These are phyloP conservation scores for Lepidotrigona ventralis DNA, from an alignment of 1,140 invertebrate species.

Conservation along the genomic window DNA sequence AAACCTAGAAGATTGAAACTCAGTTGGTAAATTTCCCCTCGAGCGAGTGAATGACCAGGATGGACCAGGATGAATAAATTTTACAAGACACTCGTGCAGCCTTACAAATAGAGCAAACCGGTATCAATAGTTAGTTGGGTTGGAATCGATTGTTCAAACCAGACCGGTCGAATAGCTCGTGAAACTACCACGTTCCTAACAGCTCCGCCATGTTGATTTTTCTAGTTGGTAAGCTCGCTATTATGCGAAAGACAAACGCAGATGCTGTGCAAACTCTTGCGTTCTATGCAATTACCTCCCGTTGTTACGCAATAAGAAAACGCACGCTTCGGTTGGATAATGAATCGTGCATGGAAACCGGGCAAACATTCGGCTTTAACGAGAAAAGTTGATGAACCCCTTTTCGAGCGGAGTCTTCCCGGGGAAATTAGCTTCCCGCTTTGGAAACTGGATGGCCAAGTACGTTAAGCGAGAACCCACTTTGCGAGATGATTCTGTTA, in stretches of 20 bases:
- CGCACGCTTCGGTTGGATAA: too few species aligned
- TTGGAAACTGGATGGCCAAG: too few species aligned
- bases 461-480: neutral
- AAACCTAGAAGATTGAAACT: neutral
- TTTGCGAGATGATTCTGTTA: neutral
- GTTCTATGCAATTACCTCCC: constrained; percentile 25
- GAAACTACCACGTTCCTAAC: too few species aligned
- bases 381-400: neutral
- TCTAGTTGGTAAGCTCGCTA: neutral
- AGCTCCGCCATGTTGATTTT: constrained; percentile 7
- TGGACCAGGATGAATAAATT: neutral
- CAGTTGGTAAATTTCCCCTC: neutral
- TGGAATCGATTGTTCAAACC: constrained; percentile 40
- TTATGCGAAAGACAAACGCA: constrained; percentile 14
- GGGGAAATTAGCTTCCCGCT: neutral
- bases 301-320: neutral
- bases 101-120: neutral
- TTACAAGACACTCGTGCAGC: neutral
- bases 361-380: neutral
- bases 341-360: neutral
- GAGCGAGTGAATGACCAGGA: too few species aligned
- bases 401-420: neutral
- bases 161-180: constrained; percentile 14
- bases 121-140: neutral
- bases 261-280: neutral